Percentiles rank a stretch among this genome's conserved stretches.
Evolutionary conservation across 1,140 invertebrate species (phyloP).

Genomic region (Eueides isabella): DNA sequence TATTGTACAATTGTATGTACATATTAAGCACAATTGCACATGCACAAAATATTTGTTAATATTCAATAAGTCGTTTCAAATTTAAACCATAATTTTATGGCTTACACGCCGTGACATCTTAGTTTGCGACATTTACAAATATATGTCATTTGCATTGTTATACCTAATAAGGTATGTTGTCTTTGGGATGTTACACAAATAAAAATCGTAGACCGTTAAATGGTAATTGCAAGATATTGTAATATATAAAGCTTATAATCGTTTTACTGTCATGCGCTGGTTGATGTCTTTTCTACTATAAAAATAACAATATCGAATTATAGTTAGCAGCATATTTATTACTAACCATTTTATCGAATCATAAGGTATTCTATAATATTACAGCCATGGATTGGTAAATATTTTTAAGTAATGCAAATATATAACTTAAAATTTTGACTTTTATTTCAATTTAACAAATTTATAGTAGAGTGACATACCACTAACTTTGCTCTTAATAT

Average conservation of each 20-base stretch:
- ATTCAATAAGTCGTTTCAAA: neutral
- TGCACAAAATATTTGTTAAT: neutral
- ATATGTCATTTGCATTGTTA: slow-evolving; percentile 32
- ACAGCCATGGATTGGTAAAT: neutral
- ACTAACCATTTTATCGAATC: neutral
- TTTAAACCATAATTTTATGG: slow-evolving; percentile 13
- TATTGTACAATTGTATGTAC: no score
- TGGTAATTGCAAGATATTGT: neutral
- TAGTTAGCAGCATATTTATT: neutral
- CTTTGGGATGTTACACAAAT: slow-evolving; percentile 26
- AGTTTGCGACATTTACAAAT: slow-evolving; percentile 36
- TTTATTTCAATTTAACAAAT: neutral
- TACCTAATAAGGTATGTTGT: slow-evolving; percentile 15
- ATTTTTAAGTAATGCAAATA: neutral
- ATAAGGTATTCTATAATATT: neutral
- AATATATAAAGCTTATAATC: neutral
- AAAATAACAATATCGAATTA: neutral
- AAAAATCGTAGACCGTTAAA: neutral
- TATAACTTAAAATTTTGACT: neutral
- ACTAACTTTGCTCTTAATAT: slow-evolving; percentile 16
- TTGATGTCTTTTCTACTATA: slow-evolving; percentile 41
- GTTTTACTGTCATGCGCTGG: neutral
- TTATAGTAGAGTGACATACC: neutral
- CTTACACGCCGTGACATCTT: slow-evolving; percentile 45
- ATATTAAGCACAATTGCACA: no score